Percentiles rank a stretch among this genome's conserved stretches.
Conservation (phyloP, 2,888 invertebrate species). For the Thalpophila matura region DNA sequence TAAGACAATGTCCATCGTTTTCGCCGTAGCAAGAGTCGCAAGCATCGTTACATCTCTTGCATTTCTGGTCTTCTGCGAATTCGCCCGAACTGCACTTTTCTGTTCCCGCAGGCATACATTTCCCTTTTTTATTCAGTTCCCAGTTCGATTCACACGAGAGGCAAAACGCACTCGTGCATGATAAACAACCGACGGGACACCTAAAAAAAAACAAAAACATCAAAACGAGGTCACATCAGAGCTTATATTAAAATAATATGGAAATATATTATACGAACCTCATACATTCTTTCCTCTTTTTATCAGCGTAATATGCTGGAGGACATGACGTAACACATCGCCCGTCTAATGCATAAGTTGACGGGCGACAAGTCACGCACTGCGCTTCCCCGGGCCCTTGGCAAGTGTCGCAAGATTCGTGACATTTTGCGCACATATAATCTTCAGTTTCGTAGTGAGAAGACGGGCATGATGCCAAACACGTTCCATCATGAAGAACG, state of each 20-base stretch:
- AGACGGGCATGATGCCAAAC: slow-evolving; percentile 95
- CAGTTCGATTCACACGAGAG: slow-evolving; percentile 94
- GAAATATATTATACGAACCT: slow-evolving; percentile 79
- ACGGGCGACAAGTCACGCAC: slow-evolving; percentile 95
- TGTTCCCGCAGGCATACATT: slow-evolving; percentile 93
- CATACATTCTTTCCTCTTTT: slow-evolving; percentile 95
- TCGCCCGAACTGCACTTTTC: slow-evolving; percentile 93
- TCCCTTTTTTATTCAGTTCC: slow-evolving; percentile 94
- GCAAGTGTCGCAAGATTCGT: slow-evolving; percentile 95
- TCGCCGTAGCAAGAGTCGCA: slow-evolving; percentile 96
- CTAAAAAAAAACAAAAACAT: slow-evolving; percentile 66
- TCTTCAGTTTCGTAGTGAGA: slow-evolving; percentile 96
- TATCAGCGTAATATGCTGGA: slow-evolving; percentile 94
- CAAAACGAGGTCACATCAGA: slow-evolving; percentile 22
- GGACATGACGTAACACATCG: slow-evolving; percentile 94
- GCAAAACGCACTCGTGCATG: slow-evolving; percentile 94
- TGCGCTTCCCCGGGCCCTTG: slow-evolving; percentile 94
- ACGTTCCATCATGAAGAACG: slow-evolving; percentile 95
- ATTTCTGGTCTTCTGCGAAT: slow-evolving; percentile 91
- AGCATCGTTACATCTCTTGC: slow-evolving; percentile 94
- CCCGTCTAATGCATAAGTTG: slow-evolving; percentile 93
- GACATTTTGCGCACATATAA: slow-evolving; percentile 95
- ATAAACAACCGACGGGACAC: slow-evolving; percentile 94
- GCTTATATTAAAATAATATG: slow-evolving; percentile 7
- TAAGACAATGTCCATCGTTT: slow-evolving; percentile 93